Evolutionary conservation across 2,888 invertebrate genomes (phyloP), one percentile per base, ranked within the genome.

Genomic region (Anorthoa munda): DNA sequence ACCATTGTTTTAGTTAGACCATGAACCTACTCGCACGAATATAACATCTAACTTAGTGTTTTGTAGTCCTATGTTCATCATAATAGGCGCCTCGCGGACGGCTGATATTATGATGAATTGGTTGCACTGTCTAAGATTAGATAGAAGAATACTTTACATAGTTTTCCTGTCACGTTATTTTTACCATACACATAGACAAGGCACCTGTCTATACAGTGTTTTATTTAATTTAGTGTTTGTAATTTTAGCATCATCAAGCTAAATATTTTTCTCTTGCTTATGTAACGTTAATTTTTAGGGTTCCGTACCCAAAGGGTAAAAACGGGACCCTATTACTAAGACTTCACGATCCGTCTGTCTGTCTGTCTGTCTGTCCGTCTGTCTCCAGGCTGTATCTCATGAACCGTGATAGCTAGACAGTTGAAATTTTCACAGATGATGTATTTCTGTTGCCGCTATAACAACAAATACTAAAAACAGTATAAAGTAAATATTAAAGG

Each of bases 61-160:
- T 13, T 7, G 7, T 7, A 39, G 58, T 23, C 46, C 45, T 31
- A 67, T 60, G 23, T 77, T 53, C 39, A 58, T 39, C 13, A 58
- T n/a, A 45, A 17, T 50, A 65, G 56, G 31, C 56, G 58, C 23
- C 46, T 75, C 31, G 18, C 26, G 46, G 26, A 18, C 31, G 61
- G 9, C 60, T 48, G 63, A 53, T 26, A 45, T 76, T 53, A 63
- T 75, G 61, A 78, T 78, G 79, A 71, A 76, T 71, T n/a, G 63
- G 23, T 58, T 70, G 51, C 48, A 60, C 48, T 53, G 61, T 77
- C 78, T 76, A 46, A 78, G 63, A 76, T 78, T 53, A 76, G 63
- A 77, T 70, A 78, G 31, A 64, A 58, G 48, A 26, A 76, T 63
- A 61, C 68, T 46, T 23, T n/a, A 46, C 39, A 55, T 77, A 58